Evolutionary conservation across 1,140 invertebrate genomes (phyloP).

Genomic region (Brachionus manjavacas): DNA sequence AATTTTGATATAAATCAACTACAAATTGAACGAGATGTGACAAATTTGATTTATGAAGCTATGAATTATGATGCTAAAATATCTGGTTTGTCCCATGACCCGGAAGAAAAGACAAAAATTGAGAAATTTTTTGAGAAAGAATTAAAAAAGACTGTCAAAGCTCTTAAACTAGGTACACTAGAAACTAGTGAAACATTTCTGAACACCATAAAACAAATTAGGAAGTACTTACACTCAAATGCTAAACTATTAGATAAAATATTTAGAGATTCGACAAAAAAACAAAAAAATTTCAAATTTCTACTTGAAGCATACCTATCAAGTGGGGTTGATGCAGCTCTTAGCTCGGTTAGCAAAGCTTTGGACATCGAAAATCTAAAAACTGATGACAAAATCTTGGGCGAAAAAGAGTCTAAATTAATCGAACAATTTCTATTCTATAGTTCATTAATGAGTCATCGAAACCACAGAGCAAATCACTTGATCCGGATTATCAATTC

Average conservation of each 20-base stretch:
- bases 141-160: background rate
- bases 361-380: background rate
- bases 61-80: background rate
- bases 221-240: background rate
- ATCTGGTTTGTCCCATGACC: background rate
- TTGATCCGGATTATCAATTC: background rate
- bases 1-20: background rate
- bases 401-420: background rate
- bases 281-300: background rate
- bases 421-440: background rate
- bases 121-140: background rate
- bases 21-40: background rate
- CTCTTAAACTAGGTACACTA: background rate
- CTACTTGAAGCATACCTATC: background rate
- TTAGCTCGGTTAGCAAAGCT: background rate
- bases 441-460: background rate
- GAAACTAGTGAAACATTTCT: constrained; percentile 1
- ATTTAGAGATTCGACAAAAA: background rate
- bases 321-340: background rate
- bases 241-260: background rate
- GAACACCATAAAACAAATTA: background rate
- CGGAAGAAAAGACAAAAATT: background rate
- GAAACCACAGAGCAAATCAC: background rate
- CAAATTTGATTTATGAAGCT: background rate
- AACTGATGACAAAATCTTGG: background rate